These are phyloP conservation scores for Serilophus lunatus DNA, from an alignment of 2,113 vertebrate genomes.

Conservation along the genomic window DNA sequence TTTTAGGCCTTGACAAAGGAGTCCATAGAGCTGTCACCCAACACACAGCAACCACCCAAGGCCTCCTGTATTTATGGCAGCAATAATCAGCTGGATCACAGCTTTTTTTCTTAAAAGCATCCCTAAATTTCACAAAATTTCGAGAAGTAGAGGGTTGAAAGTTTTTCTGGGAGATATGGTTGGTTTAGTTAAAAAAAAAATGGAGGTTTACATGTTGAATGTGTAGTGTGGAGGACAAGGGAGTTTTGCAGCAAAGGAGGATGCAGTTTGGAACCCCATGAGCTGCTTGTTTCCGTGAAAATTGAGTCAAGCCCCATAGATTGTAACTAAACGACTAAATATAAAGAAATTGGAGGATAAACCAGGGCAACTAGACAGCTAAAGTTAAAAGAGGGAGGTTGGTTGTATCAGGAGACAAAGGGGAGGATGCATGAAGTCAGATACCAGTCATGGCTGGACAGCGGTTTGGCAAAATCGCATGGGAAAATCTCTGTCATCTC, in stretches of 20 bases:
- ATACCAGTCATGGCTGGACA: not conserved
- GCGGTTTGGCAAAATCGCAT: not conserved
- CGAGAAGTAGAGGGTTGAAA: not conserved
- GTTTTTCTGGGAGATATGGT: not conserved
- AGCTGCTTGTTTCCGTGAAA: not conserved
- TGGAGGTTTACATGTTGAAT: rapidly evolving
- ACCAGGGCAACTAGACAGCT: rapidly evolving
- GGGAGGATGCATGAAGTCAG: not conserved
- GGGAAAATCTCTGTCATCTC: not conserved
- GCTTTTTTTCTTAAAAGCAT: not conserved
- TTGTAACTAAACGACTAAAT: not conserved
- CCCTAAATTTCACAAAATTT: not conserved
- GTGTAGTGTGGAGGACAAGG: not conserved
- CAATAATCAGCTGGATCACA: constrained; percentile 3
- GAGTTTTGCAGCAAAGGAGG: not conserved
- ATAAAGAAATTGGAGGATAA: not conserved
- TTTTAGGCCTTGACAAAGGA: not conserved
- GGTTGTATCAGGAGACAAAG: not conserved
- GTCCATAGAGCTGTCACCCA: not conserved
- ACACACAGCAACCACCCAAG: not conserved
- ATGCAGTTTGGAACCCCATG: not conserved
- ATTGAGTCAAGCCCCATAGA: not conserved
- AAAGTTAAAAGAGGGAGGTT: not conserved
- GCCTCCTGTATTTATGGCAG: not conserved
- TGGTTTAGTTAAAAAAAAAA: rapidly evolving